Percentiles rank a stretch among this genome's conserved stretches.
phyloP scores from a whole-genome alignment of 2,888 invertebrate species.

The Ligdia adustata region DNA sequence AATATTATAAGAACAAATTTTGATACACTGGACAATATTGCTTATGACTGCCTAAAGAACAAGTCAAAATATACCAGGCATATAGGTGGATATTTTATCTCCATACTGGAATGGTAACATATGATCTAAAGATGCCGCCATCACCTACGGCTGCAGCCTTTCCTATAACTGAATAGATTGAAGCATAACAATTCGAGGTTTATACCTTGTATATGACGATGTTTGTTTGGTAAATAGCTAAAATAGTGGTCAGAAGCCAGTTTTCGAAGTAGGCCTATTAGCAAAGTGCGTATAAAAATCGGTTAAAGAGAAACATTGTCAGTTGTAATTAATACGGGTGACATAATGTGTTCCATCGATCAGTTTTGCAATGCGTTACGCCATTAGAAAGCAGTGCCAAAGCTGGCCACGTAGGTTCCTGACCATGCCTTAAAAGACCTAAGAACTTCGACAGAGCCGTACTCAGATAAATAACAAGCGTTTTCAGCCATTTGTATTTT shows the following conservation, averaged over 20 bases:
- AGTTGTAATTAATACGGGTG: constrained; percentile 71
- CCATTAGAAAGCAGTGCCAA: constrained; percentile 74
- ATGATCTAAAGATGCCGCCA: no score
- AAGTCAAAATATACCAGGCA: no score
- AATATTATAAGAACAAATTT: no score
- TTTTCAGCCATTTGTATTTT: no score
- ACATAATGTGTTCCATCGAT: constrained; percentile 72
- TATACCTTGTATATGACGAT: no score
- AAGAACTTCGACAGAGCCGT: constrained; percentile 48
- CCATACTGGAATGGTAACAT: no score
- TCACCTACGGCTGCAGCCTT: no score
- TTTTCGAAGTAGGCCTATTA: not conserved
- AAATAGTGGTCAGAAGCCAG: not conserved
- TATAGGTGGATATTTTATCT: no score
- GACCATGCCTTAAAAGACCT: constrained; percentile 68
- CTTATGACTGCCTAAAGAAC: no score
- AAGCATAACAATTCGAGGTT: no score
- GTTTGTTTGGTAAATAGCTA: not conserved
- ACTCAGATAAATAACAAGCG: constrained; percentile 26
- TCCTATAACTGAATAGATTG: no score
- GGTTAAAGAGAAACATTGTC: constrained; percentile 44
- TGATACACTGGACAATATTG: no score
- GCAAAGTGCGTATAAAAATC: constrained; percentile 17
- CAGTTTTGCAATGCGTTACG: constrained; percentile 74
- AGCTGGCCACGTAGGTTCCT: constrained; percentile 66